phyloP scores from a whole-genome alignment of 2,113 vertebrate genomes.

The Equus quagga region DNA sequence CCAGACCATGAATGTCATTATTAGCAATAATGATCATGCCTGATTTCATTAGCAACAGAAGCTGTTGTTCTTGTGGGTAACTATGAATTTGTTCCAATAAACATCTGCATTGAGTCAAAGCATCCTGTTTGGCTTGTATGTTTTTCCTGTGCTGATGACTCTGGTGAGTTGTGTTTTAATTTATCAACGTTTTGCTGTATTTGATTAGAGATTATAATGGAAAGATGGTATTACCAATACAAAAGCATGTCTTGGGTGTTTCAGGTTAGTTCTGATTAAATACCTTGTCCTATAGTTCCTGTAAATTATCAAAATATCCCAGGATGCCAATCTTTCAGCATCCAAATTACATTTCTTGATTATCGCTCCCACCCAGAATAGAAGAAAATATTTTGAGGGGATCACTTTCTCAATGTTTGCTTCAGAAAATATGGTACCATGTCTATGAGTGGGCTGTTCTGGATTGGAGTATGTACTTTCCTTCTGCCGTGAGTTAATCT shows the following conservation, averaged over 20 bases:
- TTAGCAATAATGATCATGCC: background rate
- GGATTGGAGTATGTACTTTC: background rate
- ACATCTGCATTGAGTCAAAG: slow-evolving; percentile 68
- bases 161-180: slow-evolving; percentile 51
- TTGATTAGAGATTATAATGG: background rate
- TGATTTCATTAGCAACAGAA: slow-evolving; percentile 44
- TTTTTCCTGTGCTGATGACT: slow-evolving; percentile 45
- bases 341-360: slow-evolving; percentile 24
- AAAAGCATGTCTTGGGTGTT: background rate
- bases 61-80: slow-evolving; percentile 43
- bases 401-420: background rate
- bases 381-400: background rate
- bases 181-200: slow-evolving; percentile 10
- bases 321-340: background rate
- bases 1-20: background rate
- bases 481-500: background rate
- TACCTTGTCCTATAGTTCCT: background rate
- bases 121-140: background rate
- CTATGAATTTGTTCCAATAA: slow-evolving; percentile 60
- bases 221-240: background rate
- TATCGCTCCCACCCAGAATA: background rate
- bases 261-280: background rate
- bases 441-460: background rate
- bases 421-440: background rate
- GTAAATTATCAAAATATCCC: background rate